Evolutionary conservation across 2,113 vertebrate genomes (phyloP), one percentile per base, ranked within the genome.

Genomic region (Rhinopomastus cyanomelas): DNA sequence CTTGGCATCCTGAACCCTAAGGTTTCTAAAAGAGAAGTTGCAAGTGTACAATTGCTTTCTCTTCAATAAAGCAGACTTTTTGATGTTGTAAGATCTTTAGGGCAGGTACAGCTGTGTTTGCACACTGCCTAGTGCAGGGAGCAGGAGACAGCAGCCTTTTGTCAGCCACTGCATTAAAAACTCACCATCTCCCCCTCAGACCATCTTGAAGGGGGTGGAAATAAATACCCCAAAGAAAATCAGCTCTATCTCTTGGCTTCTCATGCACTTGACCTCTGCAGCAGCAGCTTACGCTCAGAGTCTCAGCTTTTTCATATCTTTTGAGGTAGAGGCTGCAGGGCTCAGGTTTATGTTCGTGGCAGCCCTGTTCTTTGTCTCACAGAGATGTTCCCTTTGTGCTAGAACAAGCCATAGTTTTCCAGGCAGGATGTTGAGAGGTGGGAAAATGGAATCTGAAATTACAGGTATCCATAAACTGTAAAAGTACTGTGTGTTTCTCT

Each of bases 361-460:
- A 60, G 48, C 42, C 16, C 55, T 32, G 52, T 71, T 14, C 36
- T 23, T 48, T 49, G n/a, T n/a, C n/a, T 61, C 3, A 0, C 7
- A 11, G 39, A 34, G 32, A 23, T 1, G 0, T n/a, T 93, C 3
- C 20, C 29, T 36, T 37, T 16, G 3, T 26, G 30, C 29, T 80
- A 62, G 30, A 52, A 44, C 2, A 9, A 25, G 17, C 13, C 3
- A 2, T 8, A 44, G 29, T 6, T 3, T 30, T 46, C 0, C 3
- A 4, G 22, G 32, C 29, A 32, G 48, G 16, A 25, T 29, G 5
- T 5, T 59, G 27, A 22, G 16, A 11, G 8, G 8, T 65, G 10
- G 15, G 26, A 39, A 81, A 42, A 73, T 5, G 5, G 29, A 48
- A 67, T 12, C 3, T 6, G 13, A 34, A 5, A 5, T 11, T 61